Conservation (phyloP, 2,113 vertebrate species). For the Protobothrops flavoviridis region DNA sequence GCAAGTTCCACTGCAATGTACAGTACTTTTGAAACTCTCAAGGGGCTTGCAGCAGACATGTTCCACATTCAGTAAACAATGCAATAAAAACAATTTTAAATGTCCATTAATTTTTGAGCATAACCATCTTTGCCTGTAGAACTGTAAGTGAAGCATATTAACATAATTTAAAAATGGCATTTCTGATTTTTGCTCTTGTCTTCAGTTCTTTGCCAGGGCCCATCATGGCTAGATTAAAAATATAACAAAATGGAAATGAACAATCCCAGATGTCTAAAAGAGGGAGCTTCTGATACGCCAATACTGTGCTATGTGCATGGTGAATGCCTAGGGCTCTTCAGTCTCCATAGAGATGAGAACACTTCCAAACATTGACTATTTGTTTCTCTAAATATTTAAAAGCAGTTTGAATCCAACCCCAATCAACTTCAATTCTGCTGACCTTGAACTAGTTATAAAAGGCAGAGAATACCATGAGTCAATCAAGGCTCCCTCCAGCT, state of each 20-base stretch:
- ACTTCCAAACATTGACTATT: neutral
- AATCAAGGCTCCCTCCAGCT: neutral
- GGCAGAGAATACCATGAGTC: neutral
- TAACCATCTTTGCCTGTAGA: neutral
- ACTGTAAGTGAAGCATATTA: slow-evolving; percentile 19
- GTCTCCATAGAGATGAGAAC: neutral
- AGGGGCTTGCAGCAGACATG: slow-evolving; percentile 39
- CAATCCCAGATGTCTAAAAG: accelerated
- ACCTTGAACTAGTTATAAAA: neutral
- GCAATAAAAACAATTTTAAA: slow-evolving; percentile 47
- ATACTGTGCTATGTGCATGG: neutral
- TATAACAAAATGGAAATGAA: neutral
- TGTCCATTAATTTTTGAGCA: slow-evolving; percentile 19
- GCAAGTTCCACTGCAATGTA: slow-evolving; percentile 27
- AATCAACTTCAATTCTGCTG: neutral
- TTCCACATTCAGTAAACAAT: slow-evolving; percentile 44
- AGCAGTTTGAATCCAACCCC: neutral
- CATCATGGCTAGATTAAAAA: neutral
- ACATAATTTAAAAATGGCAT: neutral
- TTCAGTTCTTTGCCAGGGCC: neutral
- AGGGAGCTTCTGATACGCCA: accelerated
- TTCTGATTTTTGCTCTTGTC: slow-evolving; percentile 15
- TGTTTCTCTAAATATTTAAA: neutral
- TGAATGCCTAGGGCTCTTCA: neutral
- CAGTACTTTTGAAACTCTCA: slow-evolving; percentile 48